A percentile compares a stretch with the other conserved stretches of the same genome.
Conservation (phyloP, 2,113 vertebrate species). For the Peromyscus californicus region DNA sequence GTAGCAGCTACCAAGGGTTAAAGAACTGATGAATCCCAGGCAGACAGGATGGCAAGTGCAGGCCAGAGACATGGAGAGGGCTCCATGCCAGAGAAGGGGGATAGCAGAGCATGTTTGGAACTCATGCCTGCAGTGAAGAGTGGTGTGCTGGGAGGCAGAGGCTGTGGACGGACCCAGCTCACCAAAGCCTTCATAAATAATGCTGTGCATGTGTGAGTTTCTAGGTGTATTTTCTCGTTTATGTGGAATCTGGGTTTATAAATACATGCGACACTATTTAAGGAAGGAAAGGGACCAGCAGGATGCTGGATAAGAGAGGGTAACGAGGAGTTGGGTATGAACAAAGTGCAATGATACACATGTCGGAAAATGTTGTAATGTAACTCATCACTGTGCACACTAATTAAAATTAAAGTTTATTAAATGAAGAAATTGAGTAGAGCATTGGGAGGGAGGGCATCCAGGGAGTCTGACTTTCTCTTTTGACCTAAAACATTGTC, state of each 20-base stretch:
- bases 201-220: neutral
- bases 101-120: neutral
- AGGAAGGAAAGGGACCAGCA: neutral
- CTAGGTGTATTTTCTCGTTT: neutral
- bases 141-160: neutral
- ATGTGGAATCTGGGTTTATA: neutral
- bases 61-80: neutral
- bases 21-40: constrained; percentile 8
- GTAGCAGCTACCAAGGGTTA: neutral
- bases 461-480: neutral
- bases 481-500: constrained; percentile 1
- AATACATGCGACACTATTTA: neutral
- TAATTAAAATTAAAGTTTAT: neutral
- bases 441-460: neutral
- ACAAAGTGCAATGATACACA: neutral
- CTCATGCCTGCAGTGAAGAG: neutral
- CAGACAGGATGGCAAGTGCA: neutral
- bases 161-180: neutral
- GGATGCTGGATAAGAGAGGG: neutral
- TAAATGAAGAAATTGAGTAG: constrained; percentile 1
- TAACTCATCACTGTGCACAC: neutral
- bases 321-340: too few species aligned
- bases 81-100: neutral
- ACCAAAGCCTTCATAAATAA: neutral
- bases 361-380: neutral